Percentiles rank a stretch among this genome's conserved stretches.
Evolutionary conservation across 2,797 vertebrate species (phyloP).

Genomic region (Paramormyrops hopkinsi): DNA sequence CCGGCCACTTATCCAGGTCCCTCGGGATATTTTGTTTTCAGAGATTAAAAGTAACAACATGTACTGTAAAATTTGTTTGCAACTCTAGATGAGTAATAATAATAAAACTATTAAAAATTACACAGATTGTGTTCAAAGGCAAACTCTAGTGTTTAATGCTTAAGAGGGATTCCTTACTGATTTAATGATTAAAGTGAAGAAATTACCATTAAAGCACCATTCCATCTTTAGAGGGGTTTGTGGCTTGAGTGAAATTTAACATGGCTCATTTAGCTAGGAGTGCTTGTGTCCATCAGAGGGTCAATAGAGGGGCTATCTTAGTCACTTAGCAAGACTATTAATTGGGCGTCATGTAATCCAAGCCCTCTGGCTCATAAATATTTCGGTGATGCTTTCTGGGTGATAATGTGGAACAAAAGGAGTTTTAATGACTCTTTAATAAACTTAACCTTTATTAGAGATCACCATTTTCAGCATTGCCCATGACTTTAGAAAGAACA

Average conservation of each 20-base stretch:
- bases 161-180: constrained; percentile 15
- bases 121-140: not conserved
- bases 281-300: constrained; percentile 16
- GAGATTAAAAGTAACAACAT: not conserved
- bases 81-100: not conserved
- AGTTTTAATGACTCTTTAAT: constrained; percentile 27
- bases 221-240: not conserved
- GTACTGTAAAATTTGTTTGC: not conserved
- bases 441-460: constrained; percentile 3
- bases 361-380: constrained; percentile 13
- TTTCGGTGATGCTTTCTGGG: constrained; percentile 6
- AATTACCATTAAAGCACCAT: constrained; percentile 18
- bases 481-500: not conserved
- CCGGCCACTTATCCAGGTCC: not conserved
- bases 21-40: not conserved
- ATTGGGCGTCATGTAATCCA: constrained; percentile 25
- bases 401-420: constrained; percentile 11
- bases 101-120: not conserved
- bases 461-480: not conserved
- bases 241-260: constrained; percentile 13
- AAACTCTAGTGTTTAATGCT: not conserved
- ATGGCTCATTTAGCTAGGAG: constrained; percentile 21
- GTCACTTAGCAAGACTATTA: constrained; percentile 34
- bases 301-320: constrained; percentile 22
- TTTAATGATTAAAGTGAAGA: constrained; percentile 15